These are phyloP conservation scores for Epiblema foenella DNA, from an alignment of 2,888 invertebrate species.

Conservation along the genomic window DNA sequence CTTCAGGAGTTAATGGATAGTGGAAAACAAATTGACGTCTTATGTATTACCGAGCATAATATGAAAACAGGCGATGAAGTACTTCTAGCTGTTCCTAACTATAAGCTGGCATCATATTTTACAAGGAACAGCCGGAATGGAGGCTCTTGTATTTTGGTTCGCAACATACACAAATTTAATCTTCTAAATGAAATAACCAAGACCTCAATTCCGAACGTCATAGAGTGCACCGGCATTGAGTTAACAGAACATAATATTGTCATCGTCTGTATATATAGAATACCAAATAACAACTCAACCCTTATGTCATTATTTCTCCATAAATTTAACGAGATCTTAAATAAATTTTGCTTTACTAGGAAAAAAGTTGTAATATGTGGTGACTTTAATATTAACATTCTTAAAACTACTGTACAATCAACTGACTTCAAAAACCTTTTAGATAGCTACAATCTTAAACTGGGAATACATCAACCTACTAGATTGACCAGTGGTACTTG, in stretches of 20 bases:
- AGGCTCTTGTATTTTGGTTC: conserved; percentile 6
- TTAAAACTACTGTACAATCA: conserved; percentile 1
- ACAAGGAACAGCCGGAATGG: not conserved
- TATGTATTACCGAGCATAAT: conserved; percentile 8
- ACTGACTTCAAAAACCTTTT: not conserved
- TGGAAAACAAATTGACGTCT: not conserved
- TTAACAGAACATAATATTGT: not conserved
- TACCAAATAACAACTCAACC: not conserved
- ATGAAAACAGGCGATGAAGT: too few relatives aligned
- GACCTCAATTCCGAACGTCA: not conserved
- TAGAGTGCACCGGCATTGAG: conserved; percentile 2
- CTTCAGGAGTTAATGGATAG: not conserved
- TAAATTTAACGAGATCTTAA: not conserved
- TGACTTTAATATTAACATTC: not conserved
- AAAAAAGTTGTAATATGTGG: not conserved
- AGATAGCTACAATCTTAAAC: not conserved
- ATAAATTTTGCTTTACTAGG: not conserved
- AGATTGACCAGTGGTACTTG: not conserved
- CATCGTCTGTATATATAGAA: not conserved
- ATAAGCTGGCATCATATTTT: not conserved
- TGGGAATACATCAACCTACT: not conserved
- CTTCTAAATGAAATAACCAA: not conserved
- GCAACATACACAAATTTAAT: not conserved
- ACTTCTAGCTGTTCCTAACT: not conserved
- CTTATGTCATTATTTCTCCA: not conserved